Evolutionary conservation across 2,113 vertebrate genomes (phyloP).

Genomic region (Ceuthmochares aereus): DNA sequence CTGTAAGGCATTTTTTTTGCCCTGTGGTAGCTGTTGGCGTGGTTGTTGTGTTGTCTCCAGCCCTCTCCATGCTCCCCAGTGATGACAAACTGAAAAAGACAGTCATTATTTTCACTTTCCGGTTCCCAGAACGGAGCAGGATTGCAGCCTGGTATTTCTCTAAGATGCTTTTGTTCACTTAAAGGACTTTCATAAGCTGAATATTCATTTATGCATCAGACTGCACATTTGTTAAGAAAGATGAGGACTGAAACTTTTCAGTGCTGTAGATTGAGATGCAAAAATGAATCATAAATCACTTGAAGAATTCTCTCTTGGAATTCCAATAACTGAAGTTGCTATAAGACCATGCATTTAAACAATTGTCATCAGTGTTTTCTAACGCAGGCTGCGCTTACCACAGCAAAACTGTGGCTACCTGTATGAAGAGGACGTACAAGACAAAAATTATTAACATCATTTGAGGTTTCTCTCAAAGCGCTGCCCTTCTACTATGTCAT

Average conservation of each 20-base stretch:
- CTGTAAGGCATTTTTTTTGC: neutral
- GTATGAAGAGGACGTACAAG: neutral
- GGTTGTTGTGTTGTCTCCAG: neutral
- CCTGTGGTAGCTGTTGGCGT: neutral
- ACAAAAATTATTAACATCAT: neutral
- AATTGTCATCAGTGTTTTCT: neutral
- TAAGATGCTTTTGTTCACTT: conserved; percentile 61
- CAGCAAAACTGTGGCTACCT: neutral
- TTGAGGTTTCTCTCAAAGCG: neutral
- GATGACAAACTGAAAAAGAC: neutral
- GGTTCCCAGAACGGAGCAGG: neutral
- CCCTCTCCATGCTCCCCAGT: neutral
- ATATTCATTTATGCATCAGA: conserved; percentile 57
- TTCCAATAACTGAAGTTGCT: neutral
- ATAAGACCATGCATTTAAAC: neutral
- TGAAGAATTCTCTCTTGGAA: neutral
- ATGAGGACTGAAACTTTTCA: conserved; percentile 31
- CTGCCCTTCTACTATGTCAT: neutral
- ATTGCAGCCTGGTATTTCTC: neutral
- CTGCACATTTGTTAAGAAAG: neutral
- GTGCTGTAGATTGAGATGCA: conserved; percentile 7
- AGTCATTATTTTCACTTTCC: neutral
- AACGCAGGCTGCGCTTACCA: neutral
- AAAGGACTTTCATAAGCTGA: neutral
- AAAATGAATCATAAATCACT: conserved; percentile 16